Evolutionary conservation across 30 jellyfish, hydroid and myxozoan species (phyloP).

Genomic region (Euphysa ruthae): DNA sequence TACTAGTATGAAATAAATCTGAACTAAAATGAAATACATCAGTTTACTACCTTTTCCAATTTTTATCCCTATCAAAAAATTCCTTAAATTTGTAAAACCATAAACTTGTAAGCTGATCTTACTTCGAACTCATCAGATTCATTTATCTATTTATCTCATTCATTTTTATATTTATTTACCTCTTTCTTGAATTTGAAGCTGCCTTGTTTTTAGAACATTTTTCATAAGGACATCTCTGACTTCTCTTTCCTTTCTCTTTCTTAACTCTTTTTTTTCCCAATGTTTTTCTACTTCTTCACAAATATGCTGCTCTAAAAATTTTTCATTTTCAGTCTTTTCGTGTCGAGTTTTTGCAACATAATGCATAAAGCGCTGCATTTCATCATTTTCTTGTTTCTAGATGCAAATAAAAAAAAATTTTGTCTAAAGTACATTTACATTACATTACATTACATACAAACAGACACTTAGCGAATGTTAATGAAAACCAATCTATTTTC

Average conservation of each 20-base stretch:
- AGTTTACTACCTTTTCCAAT: too few relatives aligned
- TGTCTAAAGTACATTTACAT: neutral
- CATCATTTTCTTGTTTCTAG: constrained; percentile 66
- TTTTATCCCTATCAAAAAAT: neutral
- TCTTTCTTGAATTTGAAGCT: constrained; percentile 51
- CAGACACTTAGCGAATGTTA: too few relatives aligned
- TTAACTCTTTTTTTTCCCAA: constrained; percentile 56
- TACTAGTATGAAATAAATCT: neutral
- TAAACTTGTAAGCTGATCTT: too few relatives aligned
- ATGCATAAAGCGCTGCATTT: constrained; percentile 88
- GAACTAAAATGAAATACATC: too few relatives aligned
- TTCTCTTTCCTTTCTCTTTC: constrained; percentile 63
- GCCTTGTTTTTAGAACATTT: constrained; percentile 60
- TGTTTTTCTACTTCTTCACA: constrained; percentile 78
- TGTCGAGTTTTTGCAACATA: constrained; percentile 64
- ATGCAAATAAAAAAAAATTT: neutral
- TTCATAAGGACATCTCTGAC: constrained; percentile 59
- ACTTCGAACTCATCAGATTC: too few relatives aligned
- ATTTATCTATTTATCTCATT: too few relatives aligned
- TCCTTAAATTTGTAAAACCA: too few relatives aligned
- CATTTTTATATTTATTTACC: too few relatives aligned
- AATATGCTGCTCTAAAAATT: constrained; percentile 29
- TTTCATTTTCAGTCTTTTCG: constrained; percentile 58
- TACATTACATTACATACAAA: too few relatives aligned
- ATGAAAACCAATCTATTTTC: too few relatives aligned